Conservation (phyloP, 2,797 vertebrate genomes). For the Brachyalestes nurse region DNA sequence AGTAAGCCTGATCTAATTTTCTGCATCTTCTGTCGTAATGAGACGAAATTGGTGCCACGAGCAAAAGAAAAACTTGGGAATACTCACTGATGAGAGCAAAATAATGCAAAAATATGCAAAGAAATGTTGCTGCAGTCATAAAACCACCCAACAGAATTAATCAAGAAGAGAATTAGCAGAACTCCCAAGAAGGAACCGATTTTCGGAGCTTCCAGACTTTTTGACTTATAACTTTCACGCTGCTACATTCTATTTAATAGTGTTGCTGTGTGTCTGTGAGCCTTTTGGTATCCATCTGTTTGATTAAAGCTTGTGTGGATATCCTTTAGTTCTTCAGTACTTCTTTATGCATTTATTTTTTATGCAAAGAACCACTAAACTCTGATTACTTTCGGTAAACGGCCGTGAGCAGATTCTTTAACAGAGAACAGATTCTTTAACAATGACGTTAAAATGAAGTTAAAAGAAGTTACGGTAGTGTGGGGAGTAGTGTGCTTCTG, state of each 20-base stretch:
- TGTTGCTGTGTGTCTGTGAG: neutral
- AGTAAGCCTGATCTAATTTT: too few species aligned
- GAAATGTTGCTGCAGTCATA: neutral
- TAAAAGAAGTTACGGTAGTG: neutral
- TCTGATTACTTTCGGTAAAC: neutral
- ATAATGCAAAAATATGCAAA: neutral
- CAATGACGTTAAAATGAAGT: neutral
- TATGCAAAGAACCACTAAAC: neutral
- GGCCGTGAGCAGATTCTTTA: neutral
- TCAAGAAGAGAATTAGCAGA: neutral
- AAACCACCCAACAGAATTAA: neutral
- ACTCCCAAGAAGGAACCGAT: neutral
- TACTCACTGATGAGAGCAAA: neutral
- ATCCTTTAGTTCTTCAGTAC: neutral
- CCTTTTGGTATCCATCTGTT: neutral
- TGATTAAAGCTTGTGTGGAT: conserved; percentile 1
- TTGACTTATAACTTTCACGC: neutral
- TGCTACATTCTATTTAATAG: neutral
- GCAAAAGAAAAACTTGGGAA: neutral
- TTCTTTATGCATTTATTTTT: neutral
- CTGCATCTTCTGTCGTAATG: too few species aligned
- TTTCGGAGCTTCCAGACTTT: neutral
- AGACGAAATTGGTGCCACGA: too few species aligned
- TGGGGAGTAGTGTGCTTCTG: neutral
- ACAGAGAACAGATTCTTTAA: neutral